Evolutionary conservation across 2,797 vertebrate genomes (phyloP), one percentile per base, ranked within the genome.

Genomic region (Euthynnus affinis): DNA sequence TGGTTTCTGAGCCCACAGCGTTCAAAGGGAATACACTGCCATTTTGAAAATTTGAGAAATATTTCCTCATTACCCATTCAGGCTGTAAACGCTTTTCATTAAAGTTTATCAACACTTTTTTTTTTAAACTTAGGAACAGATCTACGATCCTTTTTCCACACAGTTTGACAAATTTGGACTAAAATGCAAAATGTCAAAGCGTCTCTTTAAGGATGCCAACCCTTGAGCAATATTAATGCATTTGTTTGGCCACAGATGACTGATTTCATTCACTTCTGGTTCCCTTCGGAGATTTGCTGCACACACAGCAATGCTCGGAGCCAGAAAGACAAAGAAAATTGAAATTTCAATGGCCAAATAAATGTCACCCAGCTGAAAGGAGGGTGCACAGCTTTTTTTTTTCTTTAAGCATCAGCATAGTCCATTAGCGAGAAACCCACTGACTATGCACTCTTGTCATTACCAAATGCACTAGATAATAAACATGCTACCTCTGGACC

Each of bases 181-280:
- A 44, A 81, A 78, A 74, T 46, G n/a, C 20, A 0, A 49, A 67
- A 68, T 80, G 77, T 81, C 25, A 68, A 78, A 22, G 53, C 82
- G 20, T 78, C 58, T 63, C 56, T 82, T 78, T 52, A 48, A 84
- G 60, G 58, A 75, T 80, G 82, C 76, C 80, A 80, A 76, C 73
- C 59, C 34, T 64, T 56, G 51, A 84, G 74, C 61, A 63, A 81
- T 58, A 71, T 81, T 78, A 69, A 86, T 86, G 76, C 71, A 60
- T 86, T 76, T 80, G 52, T 86, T 86, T 81, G 73, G 82, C 78
- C 81, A 78, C 81, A 85, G 79, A 87, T 85, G 80, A 91, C 67
- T 81, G 79, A 83, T 80, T 90, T 80, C 59, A 80, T 83, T 88
- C 67, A 84, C 74, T 78, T 73, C 71, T 73, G 40, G 18, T 79